Base-by-base conservation (phyloP, 2,888 invertebrate genomes). In the Euclidia mi region DNA sequence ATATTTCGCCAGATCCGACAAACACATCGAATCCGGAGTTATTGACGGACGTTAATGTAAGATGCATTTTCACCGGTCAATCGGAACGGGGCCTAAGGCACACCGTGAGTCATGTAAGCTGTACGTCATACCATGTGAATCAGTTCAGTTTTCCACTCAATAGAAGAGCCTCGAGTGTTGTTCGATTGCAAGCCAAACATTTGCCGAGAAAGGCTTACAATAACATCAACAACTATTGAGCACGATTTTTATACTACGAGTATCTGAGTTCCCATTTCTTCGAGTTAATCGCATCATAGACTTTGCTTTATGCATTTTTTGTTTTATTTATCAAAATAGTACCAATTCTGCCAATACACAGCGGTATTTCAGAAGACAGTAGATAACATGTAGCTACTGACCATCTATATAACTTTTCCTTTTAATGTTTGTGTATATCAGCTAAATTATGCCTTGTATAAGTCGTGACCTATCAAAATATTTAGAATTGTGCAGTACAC, bases 131-230 rank as follows among this genome's bases (percentile, higher is more conserved):
- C 28, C 78, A 78, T 83, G 83, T 77, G 82, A 81, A 83, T 78
- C 67, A 71, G 73, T 71, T 67, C 73, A 65, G 68, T 70, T 76
- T 71, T 72, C 62, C 76, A 79, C 79, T 79, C 66, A 55, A 72
- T 63, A 50, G 41, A 57, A 76, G 73, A 68, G 62, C 48, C 58
- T 78, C 49, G 48, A 82, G 79, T 53, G 76, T 56, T 52, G 78
- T 72, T 70, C 68, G 75, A 61, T 57, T 66, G 48, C 53, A 65
- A 47, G 65, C 60, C 69, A 74, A 71, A 80, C 78, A 78, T 81
- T 82, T 77, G 71, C 65, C 38, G 29, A 61, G 70, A 74, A 76
- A 75, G 68, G 70, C 72, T 80, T 78, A 72, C 65, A 68, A 65
- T 67, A 65, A 65, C 52, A 61, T 69, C 57, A 72, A 76, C 59